A percentile compares a stretch with the other conserved stretches of the same genome.
Conservation (phyloP, 2,113 vertebrate genomes). For the Oophaga pumilio region DNA sequence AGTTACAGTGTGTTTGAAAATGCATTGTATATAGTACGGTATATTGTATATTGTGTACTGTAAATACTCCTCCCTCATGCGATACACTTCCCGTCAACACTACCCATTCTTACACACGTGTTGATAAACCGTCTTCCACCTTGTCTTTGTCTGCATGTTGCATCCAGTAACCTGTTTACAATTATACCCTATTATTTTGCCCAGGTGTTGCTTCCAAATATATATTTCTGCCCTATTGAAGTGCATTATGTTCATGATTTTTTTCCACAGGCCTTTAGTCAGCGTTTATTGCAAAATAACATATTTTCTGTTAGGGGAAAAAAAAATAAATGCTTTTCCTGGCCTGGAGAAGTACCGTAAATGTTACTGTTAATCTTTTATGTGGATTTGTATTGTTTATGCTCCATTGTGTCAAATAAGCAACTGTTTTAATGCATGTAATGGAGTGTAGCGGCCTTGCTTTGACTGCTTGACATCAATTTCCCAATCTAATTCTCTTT, state of each 20-base stretch:
- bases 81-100: too few relatives aligned
- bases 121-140: too few relatives aligned
- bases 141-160: too few relatives aligned
- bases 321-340: not conserved
- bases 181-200: not conserved
- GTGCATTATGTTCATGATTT: not conserved
- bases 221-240: not conserved
- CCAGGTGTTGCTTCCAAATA: not conserved
- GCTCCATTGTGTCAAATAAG: conserved; percentile 35
- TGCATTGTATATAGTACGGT: too few relatives aligned
- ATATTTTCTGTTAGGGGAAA: not conserved
- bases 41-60: too few relatives aligned
- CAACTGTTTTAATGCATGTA: conserved; percentile 34
- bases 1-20: too few relatives aligned
- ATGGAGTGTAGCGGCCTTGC: conserved; percentile 30
- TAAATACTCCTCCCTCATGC: too few relatives aligned
- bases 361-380: not conserved
- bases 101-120: too few relatives aligned
- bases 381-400: not conserved
- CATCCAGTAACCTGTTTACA: too few relatives aligned
- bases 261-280: not conserved
- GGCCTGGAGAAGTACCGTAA: not conserved
- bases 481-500: conserved; percentile 13
- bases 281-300: not conserved
- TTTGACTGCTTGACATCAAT: conserved; percentile 38